phyloP scores from a whole-genome alignment of 2,797 vertebrate genomes.

The Clarias platycephalus region DNA sequence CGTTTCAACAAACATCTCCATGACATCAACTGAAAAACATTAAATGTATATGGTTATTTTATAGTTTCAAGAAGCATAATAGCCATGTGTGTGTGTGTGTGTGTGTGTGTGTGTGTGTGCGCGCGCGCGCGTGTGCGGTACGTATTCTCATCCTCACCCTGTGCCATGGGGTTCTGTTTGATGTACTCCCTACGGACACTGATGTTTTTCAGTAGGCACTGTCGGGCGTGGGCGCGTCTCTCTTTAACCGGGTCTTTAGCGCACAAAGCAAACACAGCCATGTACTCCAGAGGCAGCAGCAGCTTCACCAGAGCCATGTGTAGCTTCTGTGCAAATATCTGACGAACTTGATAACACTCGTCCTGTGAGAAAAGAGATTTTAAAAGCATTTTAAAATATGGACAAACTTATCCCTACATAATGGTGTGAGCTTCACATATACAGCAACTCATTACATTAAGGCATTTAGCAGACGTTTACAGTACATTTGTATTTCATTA shows the following conservation, averaged over 20 bases:
- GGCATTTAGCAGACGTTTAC: too few species aligned
- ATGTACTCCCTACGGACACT: constrained; percentile 96
- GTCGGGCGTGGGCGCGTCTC: constrained; percentile 93
- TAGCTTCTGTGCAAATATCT: constrained; percentile 97
- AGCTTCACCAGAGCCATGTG: constrained; percentile 96
- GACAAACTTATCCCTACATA: neutral
- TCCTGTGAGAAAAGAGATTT: constrained; percentile 73
- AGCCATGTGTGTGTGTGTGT: too few species aligned
- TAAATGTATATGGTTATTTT: too few species aligned
- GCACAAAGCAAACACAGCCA: constrained; percentile 96
- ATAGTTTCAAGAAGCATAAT: too few species aligned
- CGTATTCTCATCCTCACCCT: constrained; percentile 34
- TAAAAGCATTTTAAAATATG: neutral
- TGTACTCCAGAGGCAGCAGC: constrained; percentile 92
- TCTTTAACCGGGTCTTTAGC: constrained; percentile 99
- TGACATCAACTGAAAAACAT: too few species aligned
- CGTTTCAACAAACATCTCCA: too few species aligned
- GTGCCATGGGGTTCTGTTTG: constrained; percentile 86
- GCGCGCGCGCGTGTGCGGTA: too few species aligned
- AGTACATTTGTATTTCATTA: too few species aligned
- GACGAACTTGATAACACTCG: constrained; percentile 98
- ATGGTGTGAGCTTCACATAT: too few species aligned
- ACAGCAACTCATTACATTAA: too few species aligned
- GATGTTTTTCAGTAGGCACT: constrained; percentile 98
- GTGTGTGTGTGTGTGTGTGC: too few species aligned